These are phyloP conservation scores for Uria lomvia DNA, from an alignment of 2,113 vertebrate species.

Conservation along the genomic window DNA sequence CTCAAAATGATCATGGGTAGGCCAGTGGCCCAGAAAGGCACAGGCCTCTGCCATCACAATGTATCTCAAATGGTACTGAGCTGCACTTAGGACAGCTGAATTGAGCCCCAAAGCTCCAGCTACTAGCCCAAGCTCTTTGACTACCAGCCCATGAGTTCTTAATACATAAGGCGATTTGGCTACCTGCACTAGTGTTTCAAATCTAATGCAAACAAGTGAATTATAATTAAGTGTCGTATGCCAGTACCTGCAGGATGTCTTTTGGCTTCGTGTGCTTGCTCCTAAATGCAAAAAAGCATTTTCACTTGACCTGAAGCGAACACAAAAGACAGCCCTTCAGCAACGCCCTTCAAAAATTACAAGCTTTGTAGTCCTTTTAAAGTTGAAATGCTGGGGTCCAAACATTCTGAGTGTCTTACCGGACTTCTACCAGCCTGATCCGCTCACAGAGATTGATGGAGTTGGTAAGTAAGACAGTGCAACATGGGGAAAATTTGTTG, in stretches of 20 bases:
- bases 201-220: neutral
- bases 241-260: constrained; percentile 59
- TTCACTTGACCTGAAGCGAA: constrained; percentile 50
- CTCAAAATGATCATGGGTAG: neutral
- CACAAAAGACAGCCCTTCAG: neutral
- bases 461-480: constrained; percentile 65
- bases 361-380: neutral
- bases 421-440: constrained; percentile 59
- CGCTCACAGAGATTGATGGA: constrained; percentile 68
- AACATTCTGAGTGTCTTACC: constrained; percentile 37
- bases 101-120: neutral
- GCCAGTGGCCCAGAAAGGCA: neutral
- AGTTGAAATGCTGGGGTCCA: neutral
- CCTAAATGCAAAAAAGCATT: constrained; percentile 46
- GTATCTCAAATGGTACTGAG: neutral
- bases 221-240: neutral
- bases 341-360: neutral
- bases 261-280: neutral
- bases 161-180: neutral
- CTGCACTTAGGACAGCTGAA: neutral
- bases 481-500: constrained; percentile 65
- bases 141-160: neutral
- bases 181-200: neutral
- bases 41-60: accelerated
- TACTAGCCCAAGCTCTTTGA: neutral